Base-by-base conservation (phyloP, 2,113 vertebrate genomes). In the Paratilapia polleni region DNA sequence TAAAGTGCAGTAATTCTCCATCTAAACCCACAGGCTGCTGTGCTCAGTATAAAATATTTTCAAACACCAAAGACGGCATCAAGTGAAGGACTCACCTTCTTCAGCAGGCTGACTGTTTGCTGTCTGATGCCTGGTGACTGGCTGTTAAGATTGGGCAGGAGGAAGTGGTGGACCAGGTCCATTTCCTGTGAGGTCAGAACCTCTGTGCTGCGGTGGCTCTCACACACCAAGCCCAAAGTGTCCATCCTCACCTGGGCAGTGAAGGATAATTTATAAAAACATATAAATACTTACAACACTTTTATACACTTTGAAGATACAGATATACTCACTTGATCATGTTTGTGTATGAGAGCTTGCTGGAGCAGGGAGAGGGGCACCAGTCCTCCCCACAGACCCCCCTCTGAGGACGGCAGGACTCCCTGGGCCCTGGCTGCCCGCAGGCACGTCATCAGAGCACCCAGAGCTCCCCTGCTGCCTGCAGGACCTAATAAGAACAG, bases 181-280 rank as follows among this genome's bases (percentile, higher is more conserved):
- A 98, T 97, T 95, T 99, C 98, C 87, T 97, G 95, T 38, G 70
- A 1, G 24, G 95, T 97, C 81, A 98, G 90, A 1, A 94, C 87
- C 94, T 99, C 98, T 0, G 98, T 99, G 92, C 97, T 98, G 77
- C 98, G 97, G 77, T 97, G 97, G 63, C 96, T 98, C 94, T 99
- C 98, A 81, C 97, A 99, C 49, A 99, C 94, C 73, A 99, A 96
- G 4, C 97, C 98, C 86, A 99, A 90, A n/a, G 98, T 97, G 79
- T 99, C 98, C 81, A 98, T 96, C 85, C 97, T 97, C 60, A 99
- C 97, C 98, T 98, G 88, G 20, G 8, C 2, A 24, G 47, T 12
- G 3, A 79, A 12, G 73, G 13, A 58, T 1, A 26, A 52, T 2
- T 8, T 15, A 7, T 24, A 8, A 6, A 80, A 26, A 34, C n/a